Percentiles rank a stretch among this genome's conserved stretches.
Conservation (phyloP, 1,140 invertebrate species). For the Achatina immaculata region DNA sequence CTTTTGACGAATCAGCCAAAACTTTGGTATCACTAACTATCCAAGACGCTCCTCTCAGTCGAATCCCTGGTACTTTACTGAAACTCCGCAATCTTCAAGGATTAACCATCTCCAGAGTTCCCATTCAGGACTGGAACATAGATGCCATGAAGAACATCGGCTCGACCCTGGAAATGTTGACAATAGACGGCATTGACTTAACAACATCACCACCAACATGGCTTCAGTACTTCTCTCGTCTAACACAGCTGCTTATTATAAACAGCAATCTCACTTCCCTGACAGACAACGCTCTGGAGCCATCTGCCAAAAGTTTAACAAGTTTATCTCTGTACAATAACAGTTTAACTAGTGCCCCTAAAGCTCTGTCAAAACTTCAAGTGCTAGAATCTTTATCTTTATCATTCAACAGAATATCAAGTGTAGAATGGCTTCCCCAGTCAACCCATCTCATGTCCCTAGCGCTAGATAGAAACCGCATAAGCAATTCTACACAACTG, state of each 20-base stretch:
- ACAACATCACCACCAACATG: not conserved
- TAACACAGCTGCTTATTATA: not conserved
- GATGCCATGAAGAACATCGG: not conserved
- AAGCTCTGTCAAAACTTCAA: not conserved
- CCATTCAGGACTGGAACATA: not conserved
- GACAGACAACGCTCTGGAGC: not conserved
- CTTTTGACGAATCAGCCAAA: not conserved
- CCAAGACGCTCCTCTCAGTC: not conserved
- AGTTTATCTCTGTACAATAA: not conserved
- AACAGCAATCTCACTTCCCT: not conserved
- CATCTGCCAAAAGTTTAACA: not conserved
- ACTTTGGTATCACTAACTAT: not conserved
- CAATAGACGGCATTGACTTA: not conserved
- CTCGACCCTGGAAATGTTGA: not conserved
- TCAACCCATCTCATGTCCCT: not conserved
- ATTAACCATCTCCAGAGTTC: no score
- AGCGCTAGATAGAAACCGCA: not conserved
- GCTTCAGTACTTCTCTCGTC: conserved; percentile 3
- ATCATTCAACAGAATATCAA: not conserved
- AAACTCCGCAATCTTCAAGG: no score
- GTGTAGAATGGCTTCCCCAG: not conserved
- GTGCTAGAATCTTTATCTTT: not conserved
- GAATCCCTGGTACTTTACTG: not conserved
- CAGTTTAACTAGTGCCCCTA: not conserved
- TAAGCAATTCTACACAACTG: not conserved